Evolutionary conservation across 2,888 invertebrate species (phyloP), one percentile per base, ranked within the genome.

Genomic region (Ectropis crepuscularia): DNA sequence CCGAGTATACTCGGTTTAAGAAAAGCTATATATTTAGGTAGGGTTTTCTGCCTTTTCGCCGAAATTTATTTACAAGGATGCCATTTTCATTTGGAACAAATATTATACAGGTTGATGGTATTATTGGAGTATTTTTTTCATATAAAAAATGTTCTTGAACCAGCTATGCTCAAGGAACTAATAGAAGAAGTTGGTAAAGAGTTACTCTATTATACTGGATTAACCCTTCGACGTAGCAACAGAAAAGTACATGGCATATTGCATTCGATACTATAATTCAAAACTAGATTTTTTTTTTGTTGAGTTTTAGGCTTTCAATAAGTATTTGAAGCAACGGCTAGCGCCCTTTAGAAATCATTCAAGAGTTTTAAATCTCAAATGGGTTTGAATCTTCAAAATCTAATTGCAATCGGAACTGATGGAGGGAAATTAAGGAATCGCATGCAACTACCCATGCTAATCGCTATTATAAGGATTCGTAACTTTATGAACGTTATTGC

Each of bases 351-450:
- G 28, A 49, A 37, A 39, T 63, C 58, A 46, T 63, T 59, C 47
- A 39, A 36, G 39, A 39, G 39, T n/a, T 41, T 51, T 39, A 55
- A 47, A 49, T 51, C 51, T 39, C 5, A 45, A 5, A 45, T 45
- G 45, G 45, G 45, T 7, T 45, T 45, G 6, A 54, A 59, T 16
- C 39, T 65, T 53, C 57, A 60, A 41, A 68, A 68, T 68, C 47
- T 65, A 9, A 68, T 68, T 39, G 68, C 68, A 48, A 60, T 68
- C 65, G 68, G 65, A 57, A 65, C 68, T 53, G 65, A 65, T 68
- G 68, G 65, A 61, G 65, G 65, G 66, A 69, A 69, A 69, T 63
- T 67, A 63, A 63, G 69, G 12, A 67, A 67, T 55, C 47, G 61
- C 42, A 64, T 64, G 64, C 60, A 65, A 65, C 28, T 57, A 60